Evolutionary conservation across 2,888 invertebrate species (phyloP).

Genomic region (Ectemnius cavifrons): DNA sequence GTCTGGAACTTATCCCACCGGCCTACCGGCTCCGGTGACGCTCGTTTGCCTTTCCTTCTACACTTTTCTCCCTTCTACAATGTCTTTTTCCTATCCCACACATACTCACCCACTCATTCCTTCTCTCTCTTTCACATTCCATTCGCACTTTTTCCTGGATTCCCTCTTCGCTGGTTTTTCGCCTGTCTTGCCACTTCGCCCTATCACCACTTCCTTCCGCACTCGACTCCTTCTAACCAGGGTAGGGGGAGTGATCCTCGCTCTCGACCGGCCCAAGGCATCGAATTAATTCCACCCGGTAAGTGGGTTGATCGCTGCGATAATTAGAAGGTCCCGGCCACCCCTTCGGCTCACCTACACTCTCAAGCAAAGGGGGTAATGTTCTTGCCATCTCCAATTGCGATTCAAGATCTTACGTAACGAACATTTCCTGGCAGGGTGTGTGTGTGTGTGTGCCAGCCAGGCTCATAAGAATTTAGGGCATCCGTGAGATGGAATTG

Average conservation of each 20-base stretch:
- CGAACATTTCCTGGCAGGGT: too few relatives aligned
- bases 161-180: neutral
- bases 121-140: neutral
- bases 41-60: conserved; percentile 20
- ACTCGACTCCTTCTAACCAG: neutral
- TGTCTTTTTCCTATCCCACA: neutral
- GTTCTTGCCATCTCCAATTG: too few relatives aligned
- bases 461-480: too few relatives aligned
- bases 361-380: too few relatives aligned
- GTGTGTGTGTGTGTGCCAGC: too few relatives aligned
- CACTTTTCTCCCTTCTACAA: neutral
- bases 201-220: conserved; percentile 1
- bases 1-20: conserved; percentile 1
- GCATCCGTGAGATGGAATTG: too few relatives aligned
- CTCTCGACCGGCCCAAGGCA: neutral
- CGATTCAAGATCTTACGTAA: too few relatives aligned
- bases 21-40: neutral
- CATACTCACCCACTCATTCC: neutral
- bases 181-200: conserved; percentile 3
- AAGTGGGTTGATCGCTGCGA: neutral
- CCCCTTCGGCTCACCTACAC: neutral
- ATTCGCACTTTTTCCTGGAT: neutral
- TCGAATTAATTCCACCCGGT: conserved; percentile 10
- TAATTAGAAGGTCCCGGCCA: neutral
- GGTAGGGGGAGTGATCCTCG: neutral